Evolutionary conservation across 1,140 invertebrate genomes (phyloP).

Genomic region (Amyelois transitella): DNA sequence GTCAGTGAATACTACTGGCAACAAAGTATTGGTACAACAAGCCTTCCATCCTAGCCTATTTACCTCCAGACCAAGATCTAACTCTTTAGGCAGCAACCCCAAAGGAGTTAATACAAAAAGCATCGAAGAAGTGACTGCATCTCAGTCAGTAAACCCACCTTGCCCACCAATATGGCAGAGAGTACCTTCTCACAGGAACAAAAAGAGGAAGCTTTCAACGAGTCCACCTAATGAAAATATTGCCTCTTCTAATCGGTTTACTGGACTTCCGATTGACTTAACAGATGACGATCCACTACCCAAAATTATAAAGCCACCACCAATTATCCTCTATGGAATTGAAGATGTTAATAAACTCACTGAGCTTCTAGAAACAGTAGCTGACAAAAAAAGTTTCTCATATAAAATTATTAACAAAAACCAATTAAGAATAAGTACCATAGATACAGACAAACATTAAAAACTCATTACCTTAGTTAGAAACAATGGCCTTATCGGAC

Average conservation of each 20-base stretch:
- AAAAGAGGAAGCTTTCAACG: background rate
- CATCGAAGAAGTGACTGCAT: background rate
- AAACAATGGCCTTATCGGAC: conserved; percentile 8
- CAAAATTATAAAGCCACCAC: conserved; percentile 8
- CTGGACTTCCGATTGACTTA: background rate
- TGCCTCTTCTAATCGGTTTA: too few relatives aligned
- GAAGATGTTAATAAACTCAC: conserved; percentile 7
- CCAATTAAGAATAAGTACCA: background rate
- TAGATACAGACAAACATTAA: background rate
- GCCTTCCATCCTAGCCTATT: conserved; percentile 9
- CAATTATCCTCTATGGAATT: conserved; percentile 7
- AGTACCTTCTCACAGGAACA: background rate
- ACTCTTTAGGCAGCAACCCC: background rate
- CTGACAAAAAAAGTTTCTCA: background rate
- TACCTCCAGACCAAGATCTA: background rate
- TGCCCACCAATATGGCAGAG: background rate
- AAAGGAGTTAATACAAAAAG: background rate
- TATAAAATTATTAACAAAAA: conserved; percentile 5
- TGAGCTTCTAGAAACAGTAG: background rate
- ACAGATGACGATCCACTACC: background rate
- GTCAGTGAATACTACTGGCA: conserved; percentile 16
- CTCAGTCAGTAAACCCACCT: background rate
- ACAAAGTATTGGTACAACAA: conserved; percentile 3
- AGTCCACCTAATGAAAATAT: too few relatives aligned
- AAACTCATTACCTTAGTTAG: background rate